Conservation (phyloP, 2,888 invertebrate species). For the Glaucopsyche alexis region DNA sequence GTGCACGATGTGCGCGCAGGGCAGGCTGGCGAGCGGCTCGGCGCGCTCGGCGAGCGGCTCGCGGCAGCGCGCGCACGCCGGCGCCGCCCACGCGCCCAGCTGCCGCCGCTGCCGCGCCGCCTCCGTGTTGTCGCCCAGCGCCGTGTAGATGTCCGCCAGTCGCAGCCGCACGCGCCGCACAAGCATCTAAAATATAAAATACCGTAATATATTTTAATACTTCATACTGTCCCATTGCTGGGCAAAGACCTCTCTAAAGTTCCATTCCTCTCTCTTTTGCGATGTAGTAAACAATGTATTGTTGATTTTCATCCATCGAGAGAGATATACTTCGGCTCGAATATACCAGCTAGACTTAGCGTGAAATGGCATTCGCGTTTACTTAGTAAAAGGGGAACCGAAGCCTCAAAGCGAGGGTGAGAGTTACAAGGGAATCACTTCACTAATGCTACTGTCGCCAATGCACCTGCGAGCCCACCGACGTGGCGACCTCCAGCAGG, state of each 20-base stretch:
- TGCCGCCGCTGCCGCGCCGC: conserved; percentile 87
- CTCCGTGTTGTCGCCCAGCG: conserved; percentile 90
- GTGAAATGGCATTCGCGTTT: no score
- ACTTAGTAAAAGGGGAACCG: no score
- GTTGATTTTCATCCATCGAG: no score
- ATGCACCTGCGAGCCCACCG: conserved; percentile 90
- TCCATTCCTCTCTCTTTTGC: no score
- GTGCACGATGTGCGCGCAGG: conserved; percentile 93
- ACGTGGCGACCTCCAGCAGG: conserved; percentile 89
- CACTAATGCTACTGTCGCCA: not conserved
- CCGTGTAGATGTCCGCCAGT: conserved; percentile 89
- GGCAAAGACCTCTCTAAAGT: no score
- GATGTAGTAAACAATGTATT: no score
- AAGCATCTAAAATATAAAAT: conserved; percentile 80
- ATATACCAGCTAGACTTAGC: no score
- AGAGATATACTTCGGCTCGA: no score
- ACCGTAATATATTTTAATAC: not conserved
- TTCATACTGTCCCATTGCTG: no score
- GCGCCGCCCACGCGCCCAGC: conserved; percentile 83
- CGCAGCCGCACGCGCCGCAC: conserved; percentile 89
- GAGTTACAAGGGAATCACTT: no score
- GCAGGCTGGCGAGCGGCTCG: conserved; percentile 85
- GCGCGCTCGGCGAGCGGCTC: conserved; percentile 82
- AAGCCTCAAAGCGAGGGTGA: no score
- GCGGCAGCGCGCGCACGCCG: conserved; percentile 91